Evolutionary conservation across 2,888 invertebrate species (phyloP), one percentile per base, ranked within the genome.

Genomic region (Dexiosoma caninum): DNA sequence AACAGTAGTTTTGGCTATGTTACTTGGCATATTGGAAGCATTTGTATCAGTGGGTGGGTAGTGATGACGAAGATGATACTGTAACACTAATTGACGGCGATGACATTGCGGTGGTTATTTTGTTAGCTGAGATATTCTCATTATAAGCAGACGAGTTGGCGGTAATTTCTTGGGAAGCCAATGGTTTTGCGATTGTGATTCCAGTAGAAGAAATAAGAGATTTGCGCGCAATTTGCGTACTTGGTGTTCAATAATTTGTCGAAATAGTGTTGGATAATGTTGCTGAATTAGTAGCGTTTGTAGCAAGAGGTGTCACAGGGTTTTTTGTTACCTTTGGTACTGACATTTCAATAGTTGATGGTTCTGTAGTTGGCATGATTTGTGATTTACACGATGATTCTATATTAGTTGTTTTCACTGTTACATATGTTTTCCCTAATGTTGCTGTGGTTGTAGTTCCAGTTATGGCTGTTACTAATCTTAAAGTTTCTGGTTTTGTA

Each of bases 1-100:
- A 21, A 82, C 60, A 37, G 77, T 60, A 27, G 81, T 79, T 66
- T 78, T 75, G 46, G 79, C 77, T 60, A 75, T 60, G 79, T 81
- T 82, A 35, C 78, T 74, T 21, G 77, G 59, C 42, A 74, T 64
- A 67, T 67, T 67, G 30, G 37, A 60, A 35, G 66, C 19, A 72
- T 44, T 62, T 23, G 72, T 49, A 21, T 46, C 9, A n/a, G 67
- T 62, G 2, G 75, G n/a, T n/a, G n/a, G n/a, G n/a, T n/a, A n/a
- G n/a, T n/a, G n/a, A 37, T 57, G 82, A n/a, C 21, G 75, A 23
- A 19, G 35, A 30, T 51, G 69, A n/a, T n/a, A n/a, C 30, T 27
- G 55, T 49, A 62, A 35, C 9, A 37, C 19, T 46, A n/a, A 4
- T 19, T 12, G 30, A 2, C 37, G 30, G 12, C 7, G 42, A 7